Evolutionary conservation across 2,113 vertebrate genomes (phyloP), one percentile per base, ranked within the genome.

Genomic region (Meleagris gallopavo): DNA sequence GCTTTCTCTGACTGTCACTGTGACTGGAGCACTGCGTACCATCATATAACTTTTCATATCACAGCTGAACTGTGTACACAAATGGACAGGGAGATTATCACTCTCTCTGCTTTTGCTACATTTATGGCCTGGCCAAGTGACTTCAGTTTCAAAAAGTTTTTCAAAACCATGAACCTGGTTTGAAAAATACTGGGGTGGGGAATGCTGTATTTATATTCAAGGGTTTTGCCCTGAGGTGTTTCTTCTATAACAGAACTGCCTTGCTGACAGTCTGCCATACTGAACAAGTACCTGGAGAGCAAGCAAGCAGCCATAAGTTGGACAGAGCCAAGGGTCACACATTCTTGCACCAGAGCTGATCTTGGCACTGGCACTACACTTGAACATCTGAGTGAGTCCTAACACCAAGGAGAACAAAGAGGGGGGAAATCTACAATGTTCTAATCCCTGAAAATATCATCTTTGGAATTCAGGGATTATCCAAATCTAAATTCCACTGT

Each of bases 81-180:
- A 60, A 80, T 7, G 32, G 78, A 83, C 79, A 91, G 82, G 83
- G 60, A 65, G 45, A 18, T 92, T 79, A 58, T 40, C 45, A n/a
- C 43, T 61, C 65, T 86, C 83, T 88, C 85, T 91, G 82, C 17
- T 92, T 95, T 82, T 91, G 82, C 95, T 93, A 95, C 93, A 96
- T 93, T 83, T 95, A 36, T 84, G 93, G 95, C 80, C 66, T 78
- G 77, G 93, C 48, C 95, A 95, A 95, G 93, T 94, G 89, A 95
- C 93, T 93, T 93, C 89, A 91, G 87, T 94, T 94, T 83, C 83
- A 88, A 86, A 90, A 81, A 91, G 88, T 83, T n/a, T n/a, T n/a
- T n/a, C n/a, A n/a, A 81, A 58, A 75, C 73, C 79, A 61, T 40
- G 75, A 91, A 88, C 66, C 78, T 89, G 55, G 55, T 80, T 90